phyloP scores from a whole-genome alignment of 92 coral and sea anemone genomes.

The Palythoa caribaeorum region DNA sequence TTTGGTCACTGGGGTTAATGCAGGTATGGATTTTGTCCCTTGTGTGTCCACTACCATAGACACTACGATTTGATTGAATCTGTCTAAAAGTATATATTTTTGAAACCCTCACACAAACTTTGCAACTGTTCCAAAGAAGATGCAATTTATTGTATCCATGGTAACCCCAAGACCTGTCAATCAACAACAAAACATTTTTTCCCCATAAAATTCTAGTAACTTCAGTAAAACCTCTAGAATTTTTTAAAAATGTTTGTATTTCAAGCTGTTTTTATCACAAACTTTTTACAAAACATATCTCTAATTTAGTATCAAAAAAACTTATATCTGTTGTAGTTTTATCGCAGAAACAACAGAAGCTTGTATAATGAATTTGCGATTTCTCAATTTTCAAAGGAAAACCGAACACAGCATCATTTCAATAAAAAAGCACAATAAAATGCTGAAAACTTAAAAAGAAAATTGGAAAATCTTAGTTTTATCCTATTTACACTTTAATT shows the following conservation, averaged over 20 bases:
- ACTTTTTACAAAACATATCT: not conserved
- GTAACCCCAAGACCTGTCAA: not conserved
- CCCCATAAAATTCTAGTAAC: conserved; percentile 10
- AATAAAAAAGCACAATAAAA: not conserved
- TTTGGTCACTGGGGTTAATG: no score
- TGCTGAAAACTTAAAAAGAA: not conserved
- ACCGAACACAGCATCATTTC: conserved; percentile 5
- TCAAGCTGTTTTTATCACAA: not conserved
- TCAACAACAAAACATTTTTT: not conserved
- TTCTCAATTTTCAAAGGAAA: not conserved
- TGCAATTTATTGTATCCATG: conserved; percentile 14
- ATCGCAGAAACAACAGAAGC: no score
- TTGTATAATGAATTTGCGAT: no score
- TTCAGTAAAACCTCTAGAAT: conserved; percentile 16
- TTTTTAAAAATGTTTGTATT: not conserved
- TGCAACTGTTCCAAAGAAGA: not conserved
- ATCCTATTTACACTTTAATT: conserved; percentile 21
- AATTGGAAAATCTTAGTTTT: not conserved
- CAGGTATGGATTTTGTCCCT: no score
- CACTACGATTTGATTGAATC: not conserved
- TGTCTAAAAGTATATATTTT: not conserved
- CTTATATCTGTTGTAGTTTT: not conserved
- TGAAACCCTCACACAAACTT: not conserved
- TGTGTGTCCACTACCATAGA: not conserved
- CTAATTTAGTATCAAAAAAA: not conserved